A percentile compares a stretch with the other conserved stretches of the same genome.
Evolutionary conservation across 2,888 invertebrate species (phyloP).

Genomic region (Sesia bembeciformis): DNA sequence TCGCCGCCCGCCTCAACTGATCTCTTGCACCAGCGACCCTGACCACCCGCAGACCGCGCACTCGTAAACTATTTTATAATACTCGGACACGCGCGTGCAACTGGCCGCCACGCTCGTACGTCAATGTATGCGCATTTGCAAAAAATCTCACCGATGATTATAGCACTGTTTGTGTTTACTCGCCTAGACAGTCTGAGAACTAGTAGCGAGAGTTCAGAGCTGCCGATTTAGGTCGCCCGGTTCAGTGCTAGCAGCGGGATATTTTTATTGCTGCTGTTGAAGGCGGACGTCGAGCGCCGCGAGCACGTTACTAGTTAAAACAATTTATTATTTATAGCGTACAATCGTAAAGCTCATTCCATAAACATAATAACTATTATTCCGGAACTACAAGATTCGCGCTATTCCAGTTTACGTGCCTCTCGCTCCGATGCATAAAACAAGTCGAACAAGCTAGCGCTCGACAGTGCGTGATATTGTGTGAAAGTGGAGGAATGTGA

Average conservation of each 20-base stretch:
- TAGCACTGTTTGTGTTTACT: slow-evolving; percentile 21
- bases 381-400: not conserved
- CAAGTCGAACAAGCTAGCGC: not conserved
- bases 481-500: slow-evolving; percentile 29
- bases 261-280: slow-evolving; percentile 68
- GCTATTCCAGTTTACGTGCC: not conserved
- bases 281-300: slow-evolving; percentile 54
- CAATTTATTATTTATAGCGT: slow-evolving; percentile 60
- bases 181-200: slow-evolving; percentile 32
- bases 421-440: not conserved
- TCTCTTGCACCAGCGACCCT: slow-evolving; percentile 8
- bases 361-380: slow-evolving; percentile 34
- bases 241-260: slow-evolving; percentile 65
- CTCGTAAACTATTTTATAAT: not conserved
- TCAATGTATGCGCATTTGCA: slow-evolving; percentile 5
- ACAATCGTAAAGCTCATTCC: slow-evolving; percentile 66
- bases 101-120: slow-evolving; percentile 6
- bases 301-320: slow-evolving; percentile 53
- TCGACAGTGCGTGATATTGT: slow-evolving; percentile 8
- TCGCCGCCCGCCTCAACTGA: slow-evolving; percentile 5
- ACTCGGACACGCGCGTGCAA: slow-evolving; percentile 5
- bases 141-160: slow-evolving; percentile 14
- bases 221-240: slow-evolving; percentile 71
- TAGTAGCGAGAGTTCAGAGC: slow-evolving; percentile 35
- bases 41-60: slow-evolving; percentile 1